Evolutionary conservation across 2,113 vertebrate genomes (phyloP), one percentile per base, ranked within the genome.

Genomic region (Percina caprodes): DNA sequence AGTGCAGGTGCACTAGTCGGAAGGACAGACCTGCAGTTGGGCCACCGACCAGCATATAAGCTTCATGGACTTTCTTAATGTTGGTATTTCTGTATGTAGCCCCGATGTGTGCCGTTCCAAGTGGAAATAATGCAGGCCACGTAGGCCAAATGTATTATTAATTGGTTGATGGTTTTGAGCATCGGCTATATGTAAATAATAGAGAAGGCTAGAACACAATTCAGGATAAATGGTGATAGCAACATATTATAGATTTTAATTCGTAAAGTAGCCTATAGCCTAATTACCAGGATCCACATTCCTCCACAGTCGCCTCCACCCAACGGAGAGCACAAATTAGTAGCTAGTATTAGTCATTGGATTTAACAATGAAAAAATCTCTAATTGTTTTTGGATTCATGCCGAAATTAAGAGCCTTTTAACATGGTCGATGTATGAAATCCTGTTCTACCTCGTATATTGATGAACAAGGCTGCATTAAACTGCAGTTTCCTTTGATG

Each of bases 1-100:
- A 48, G 95, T 95, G 1, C 95, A 93, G 30, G 95, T 95, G 6
- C 95, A 96, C 78, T 96, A 93, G 84, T 9, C 2, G 0, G 21
- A 21, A 26, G 26, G 33, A 33, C 48, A 12, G 67, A 52, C 12
- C 19, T 56, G 42, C 46, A 54, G 45, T n/a, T 8, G 62, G 55
- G 69, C 86, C 56, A 54, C 75, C 13, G 84, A 88, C 81, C 91
- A 87, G 89, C 60, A 70, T 23, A 89, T 87, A 86, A 92, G 89
- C 89, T 89, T 46, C 66, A 66, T 10, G 59, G 86, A 90, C 86
- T 81, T 33, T 9, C n/a, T 61, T 54, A 19, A 63, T 87, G 78
- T 80, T 77, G 78, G 81, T 72, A 82, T 71, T 23, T 83, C 74
- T 71, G 74, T 70, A 66, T 72, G 69, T 74, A 68, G 88, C 77